Evolutionary conservation across 2,797 vertebrate species (phyloP).

Genomic region (Myotis myotis): DNA sequence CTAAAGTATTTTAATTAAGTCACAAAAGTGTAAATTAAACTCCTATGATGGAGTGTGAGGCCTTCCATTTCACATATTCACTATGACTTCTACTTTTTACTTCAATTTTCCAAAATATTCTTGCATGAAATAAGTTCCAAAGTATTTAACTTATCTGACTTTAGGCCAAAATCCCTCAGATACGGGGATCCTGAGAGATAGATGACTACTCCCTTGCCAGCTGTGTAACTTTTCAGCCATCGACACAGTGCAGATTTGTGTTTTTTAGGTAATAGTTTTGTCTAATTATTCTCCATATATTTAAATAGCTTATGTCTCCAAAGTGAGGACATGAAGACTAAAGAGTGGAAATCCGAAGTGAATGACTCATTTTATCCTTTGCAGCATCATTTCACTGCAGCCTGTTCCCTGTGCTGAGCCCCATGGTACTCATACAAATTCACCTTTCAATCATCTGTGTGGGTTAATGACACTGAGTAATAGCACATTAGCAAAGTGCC

Average conservation of each 20-base stretch:
- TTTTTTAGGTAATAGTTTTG: slow-evolving; percentile 8
- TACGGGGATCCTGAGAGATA: background rate
- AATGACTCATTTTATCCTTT: slow-evolving; percentile 57
- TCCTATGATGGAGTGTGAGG: slow-evolving; percentile 50
- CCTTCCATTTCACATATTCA: slow-evolving; percentile 49
- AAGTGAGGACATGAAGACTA: slow-evolving; percentile 35
- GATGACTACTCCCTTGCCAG: slow-evolving; percentile 50
- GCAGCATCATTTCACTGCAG: slow-evolving; percentile 70
- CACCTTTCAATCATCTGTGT: slow-evolving; percentile 85
- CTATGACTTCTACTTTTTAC: slow-evolving; percentile 1
- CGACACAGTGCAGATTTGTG: background rate
- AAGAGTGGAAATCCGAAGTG: slow-evolving; percentile 26
- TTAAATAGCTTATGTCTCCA: slow-evolving; percentile 47
- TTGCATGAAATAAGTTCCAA: slow-evolving; percentile 63
- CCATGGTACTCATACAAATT: slow-evolving; percentile 81
- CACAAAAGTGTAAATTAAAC: slow-evolving; percentile 54
- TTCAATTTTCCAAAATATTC: slow-evolving; percentile 52
- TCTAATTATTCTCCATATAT: slow-evolving; percentile 45
- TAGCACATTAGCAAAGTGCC: slow-evolving; percentile 87
- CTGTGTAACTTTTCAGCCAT: slow-evolving; percentile 58
- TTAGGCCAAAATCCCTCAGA: background rate
- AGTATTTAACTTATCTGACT: slow-evolving; percentile 41
- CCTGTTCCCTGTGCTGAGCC: slow-evolving; percentile 70
- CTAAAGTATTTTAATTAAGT: slow-evolving; percentile 62
- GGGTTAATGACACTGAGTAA: slow-evolving; percentile 89